These are phyloP conservation scores for Echinometra lucunter DNA, from an alignment of 53 echinoderm and acorn worm genomes.

Conservation along the genomic window DNA sequence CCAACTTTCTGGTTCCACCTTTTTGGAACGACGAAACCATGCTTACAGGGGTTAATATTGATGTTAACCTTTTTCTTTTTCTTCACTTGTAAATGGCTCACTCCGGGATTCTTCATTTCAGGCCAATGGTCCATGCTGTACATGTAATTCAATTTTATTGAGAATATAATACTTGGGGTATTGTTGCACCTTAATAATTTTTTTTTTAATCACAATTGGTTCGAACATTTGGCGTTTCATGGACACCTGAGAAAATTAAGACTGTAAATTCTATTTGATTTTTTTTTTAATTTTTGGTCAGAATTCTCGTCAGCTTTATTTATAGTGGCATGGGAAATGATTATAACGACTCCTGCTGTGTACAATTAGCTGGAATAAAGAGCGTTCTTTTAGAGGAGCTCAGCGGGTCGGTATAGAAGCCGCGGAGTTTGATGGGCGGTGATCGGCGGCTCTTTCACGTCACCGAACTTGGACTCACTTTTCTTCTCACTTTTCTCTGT, in stretches of 20 bases:
- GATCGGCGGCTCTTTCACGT: slow-evolving; percentile 8
- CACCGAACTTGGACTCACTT: slow-evolving; percentile 52
- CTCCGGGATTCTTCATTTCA: too few relatives aligned
- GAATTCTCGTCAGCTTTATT: slow-evolving; percentile 21
- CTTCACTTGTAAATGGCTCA: too few relatives aligned
- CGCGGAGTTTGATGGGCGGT: background rate
- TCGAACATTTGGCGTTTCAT: background rate
- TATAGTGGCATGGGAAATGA: slow-evolving; percentile 68
- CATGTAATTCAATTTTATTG: too few relatives aligned
- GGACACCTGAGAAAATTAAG: slow-evolving; percentile 24
- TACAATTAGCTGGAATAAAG: slow-evolving; percentile 44
- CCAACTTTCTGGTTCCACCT: too few relatives aligned
- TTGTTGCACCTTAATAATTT: too few relatives aligned
- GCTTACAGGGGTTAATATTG: too few relatives aligned
- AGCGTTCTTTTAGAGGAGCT: slow-evolving; percentile 28
- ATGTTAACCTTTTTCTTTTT: too few relatives aligned
- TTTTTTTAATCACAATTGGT: too few relatives aligned
- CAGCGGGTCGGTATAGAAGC: slow-evolving; percentile 4
- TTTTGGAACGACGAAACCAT: too few relatives aligned
- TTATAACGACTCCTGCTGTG: slow-evolving; percentile 48
- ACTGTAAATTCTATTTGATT: background rate
- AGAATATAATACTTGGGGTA: too few relatives aligned
- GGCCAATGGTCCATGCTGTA: too few relatives aligned
- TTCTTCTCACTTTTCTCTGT: slow-evolving; percentile 42
- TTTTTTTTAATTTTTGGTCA: background rate